phyloP scores from a whole-genome alignment of 2,113 vertebrate genomes.

The Illadopsis cleaveri region DNA sequence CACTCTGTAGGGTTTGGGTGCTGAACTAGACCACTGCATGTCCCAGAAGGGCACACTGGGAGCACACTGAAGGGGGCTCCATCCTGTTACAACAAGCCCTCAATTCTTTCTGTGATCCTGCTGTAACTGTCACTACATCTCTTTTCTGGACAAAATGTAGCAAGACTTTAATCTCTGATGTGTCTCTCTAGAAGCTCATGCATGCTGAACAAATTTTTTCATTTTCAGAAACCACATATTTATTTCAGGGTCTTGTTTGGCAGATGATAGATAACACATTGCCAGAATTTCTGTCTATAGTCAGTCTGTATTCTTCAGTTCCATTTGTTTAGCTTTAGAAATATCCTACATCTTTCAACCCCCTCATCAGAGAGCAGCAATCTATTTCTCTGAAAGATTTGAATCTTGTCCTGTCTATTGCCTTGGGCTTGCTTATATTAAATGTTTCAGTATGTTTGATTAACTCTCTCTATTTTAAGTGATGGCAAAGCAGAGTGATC shows the following conservation, averaged over 20 bases:
- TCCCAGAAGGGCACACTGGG: neutral
- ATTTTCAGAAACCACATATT: neutral
- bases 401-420: neutral
- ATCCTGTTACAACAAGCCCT: neutral
- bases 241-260: neutral
- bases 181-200: rapidly evolving
- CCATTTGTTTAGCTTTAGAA: neutral
- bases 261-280: neutral
- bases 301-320: neutral
- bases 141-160: neutral
- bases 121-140: neutral
- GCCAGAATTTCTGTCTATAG: neutral
- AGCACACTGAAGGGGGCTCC: neutral
- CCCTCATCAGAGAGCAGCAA: neutral
- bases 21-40: neutral
- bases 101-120: neutral
- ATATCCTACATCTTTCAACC: neutral
- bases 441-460: neutral
- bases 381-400: neutral
- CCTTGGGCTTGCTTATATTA: neutral
- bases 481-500: neutral
- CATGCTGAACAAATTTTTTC: neutral
- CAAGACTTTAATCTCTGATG: neutral
- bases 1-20: neutral
- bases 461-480: neutral